A percentile compares a stretch with the other conserved stretches of the same genome.
These are phyloP conservation scores for Bathynomus jamesi DNA, from an alignment of 1,140 invertebrate species.

Conservation along the genomic window DNA sequence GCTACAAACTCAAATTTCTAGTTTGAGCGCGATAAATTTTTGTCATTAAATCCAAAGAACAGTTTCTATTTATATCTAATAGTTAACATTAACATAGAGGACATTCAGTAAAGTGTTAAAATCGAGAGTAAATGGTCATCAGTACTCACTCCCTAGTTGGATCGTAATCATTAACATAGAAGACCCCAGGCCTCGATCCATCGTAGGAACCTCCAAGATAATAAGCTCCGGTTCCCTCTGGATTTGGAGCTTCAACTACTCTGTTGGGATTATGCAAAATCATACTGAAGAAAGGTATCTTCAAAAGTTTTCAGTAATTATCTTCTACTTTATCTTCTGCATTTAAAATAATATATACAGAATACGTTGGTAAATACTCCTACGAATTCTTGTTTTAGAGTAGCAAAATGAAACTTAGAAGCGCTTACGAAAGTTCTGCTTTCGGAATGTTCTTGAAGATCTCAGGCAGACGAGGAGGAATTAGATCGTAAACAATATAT, in stretches of 20 bases:
- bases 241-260: constrained; percentile 11
- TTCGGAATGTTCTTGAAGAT: constrained; percentile 35
- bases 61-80: too few relatives aligned
- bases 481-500: constrained; percentile 40
- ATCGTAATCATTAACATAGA: constrained; percentile 32
- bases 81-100: too few relatives aligned
- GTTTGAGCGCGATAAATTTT: too few relatives aligned
- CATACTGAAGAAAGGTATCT: too few relatives aligned
- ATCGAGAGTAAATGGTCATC: too few relatives aligned
- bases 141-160: not conserved
- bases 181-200: constrained; percentile 30
- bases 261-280: constrained; percentile 8
- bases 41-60: too few relatives aligned
- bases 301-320: too few relatives aligned
- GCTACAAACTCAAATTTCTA: too few relatives aligned
- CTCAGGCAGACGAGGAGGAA: constrained; percentile 37
- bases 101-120: too few relatives aligned
- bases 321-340: constrained; percentile 27
- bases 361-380: not conserved
- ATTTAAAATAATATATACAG: not conserved
- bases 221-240: constrained; percentile 19
- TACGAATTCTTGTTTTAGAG: not conserved
- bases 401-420: not conserved
- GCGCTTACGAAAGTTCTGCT: constrained; percentile 8
- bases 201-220: constrained; percentile 32